Conservation (phyloP, 2,888 invertebrate genomes). For the Epistrophe grossulariae region DNA sequence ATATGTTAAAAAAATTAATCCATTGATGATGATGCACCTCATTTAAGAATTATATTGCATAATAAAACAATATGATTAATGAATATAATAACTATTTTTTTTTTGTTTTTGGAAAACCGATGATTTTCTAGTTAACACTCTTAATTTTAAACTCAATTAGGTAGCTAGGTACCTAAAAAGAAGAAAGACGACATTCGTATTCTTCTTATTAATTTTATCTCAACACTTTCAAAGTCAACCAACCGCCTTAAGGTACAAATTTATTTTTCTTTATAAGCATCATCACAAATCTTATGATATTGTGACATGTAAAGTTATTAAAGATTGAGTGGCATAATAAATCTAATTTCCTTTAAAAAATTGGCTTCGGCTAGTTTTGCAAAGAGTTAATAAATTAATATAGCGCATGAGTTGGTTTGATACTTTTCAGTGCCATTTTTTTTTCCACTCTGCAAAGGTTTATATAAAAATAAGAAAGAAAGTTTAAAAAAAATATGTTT, state of each 20-base stretch:
- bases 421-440: neutral
- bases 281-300: conserved; percentile 14
- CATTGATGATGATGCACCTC: neutral
- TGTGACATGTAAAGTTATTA: conserved; percentile 16
- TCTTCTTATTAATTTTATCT: conserved; percentile 1
- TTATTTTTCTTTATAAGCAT: neutral
- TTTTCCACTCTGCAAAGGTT: too few relatives aligned
- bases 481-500: too few relatives aligned
- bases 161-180: neutral
- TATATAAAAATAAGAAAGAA: too few relatives aligned
- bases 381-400: neutral
- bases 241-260: conserved; percentile 4
- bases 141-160: neutral
- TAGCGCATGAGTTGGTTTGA: neutral
- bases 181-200: conserved; percentile 1
- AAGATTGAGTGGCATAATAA: conserved; percentile 18
- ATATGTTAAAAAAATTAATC: neutral
- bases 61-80: neutral
- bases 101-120: neutral
- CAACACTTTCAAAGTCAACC: conserved; percentile 26
- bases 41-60: neutral
- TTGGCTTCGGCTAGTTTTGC: neutral
- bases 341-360: neutral
- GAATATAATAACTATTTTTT: neutral
- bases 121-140: conserved; percentile 4